Conservation (phyloP, 2,888 invertebrate genomes). For the Herminia tarsipennalis region DNA sequence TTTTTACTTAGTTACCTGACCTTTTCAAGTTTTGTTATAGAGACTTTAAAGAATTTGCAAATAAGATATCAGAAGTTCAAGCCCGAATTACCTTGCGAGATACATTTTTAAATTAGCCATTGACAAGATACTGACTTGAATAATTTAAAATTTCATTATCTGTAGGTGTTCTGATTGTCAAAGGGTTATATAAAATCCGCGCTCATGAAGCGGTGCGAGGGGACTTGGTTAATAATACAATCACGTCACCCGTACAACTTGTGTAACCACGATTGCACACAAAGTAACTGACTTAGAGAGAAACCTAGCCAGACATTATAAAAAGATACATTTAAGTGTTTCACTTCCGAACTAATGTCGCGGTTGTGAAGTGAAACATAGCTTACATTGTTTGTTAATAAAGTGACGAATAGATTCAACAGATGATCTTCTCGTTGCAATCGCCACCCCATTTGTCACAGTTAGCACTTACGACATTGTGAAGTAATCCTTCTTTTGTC, state of each 20-base stretch:
- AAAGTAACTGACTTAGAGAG: conserved; percentile 6
- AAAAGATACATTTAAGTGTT: conserved; percentile 1
- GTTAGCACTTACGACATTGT: conserved; percentile 54
- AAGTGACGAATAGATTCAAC: conserved; percentile 44
- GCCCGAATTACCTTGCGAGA: too few relatives aligned
- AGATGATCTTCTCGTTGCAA: conserved; percentile 48
- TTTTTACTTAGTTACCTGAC: too few relatives aligned
- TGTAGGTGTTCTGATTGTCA: background rate
- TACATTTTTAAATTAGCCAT: too few relatives aligned
- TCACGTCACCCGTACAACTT: background rate
- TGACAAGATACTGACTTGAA: too few relatives aligned
- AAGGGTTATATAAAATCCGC: conserved; percentile 4
- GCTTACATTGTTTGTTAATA: conserved; percentile 23
- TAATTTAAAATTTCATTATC: background rate
- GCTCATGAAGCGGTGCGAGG: background rate
- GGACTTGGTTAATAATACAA: conserved; percentile 1
- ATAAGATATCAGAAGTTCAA: too few relatives aligned
- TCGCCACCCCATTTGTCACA: conserved; percentile 51
- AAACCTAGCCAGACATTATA: conserved; percentile 7
- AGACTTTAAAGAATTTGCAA: too few relatives aligned
- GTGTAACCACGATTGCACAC: conserved; percentile 5
- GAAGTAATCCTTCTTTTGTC: conserved; percentile 44
- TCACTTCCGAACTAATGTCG: too few relatives aligned
- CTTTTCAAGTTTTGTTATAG: too few relatives aligned
- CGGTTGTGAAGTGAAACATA: conserved; percentile 7